These are phyloP conservation scores for Condylura cristata DNA, from an alignment of 2,113 vertebrate genomes.

Conservation along the genomic window DNA sequence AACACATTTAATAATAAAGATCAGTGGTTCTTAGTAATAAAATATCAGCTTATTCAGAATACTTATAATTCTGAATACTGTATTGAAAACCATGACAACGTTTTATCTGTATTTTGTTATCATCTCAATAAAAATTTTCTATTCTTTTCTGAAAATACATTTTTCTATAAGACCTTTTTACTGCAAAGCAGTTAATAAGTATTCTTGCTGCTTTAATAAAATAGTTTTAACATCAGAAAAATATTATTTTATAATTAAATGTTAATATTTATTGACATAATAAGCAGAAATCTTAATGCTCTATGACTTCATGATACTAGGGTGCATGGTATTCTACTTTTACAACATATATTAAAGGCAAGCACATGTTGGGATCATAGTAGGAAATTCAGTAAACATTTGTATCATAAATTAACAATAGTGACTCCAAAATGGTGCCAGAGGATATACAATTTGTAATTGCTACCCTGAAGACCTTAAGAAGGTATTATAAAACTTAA, in stretches of 20 bases:
- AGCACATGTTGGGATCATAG: not conserved
- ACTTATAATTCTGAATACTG: not conserved
- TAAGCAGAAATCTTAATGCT: not conserved
- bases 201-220: not conserved
- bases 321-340: not conserved
- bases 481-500: slow-evolving; percentile 5
- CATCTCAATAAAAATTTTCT: not conserved
- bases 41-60: not conserved
- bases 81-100: slow-evolving; percentile 23
- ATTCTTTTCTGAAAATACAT: not conserved
- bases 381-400: not conserved
- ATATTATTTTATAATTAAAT: not conserved
- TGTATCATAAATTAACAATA: not conserved
- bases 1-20: not conserved
- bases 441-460: not conserved
- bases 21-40: not conserved
- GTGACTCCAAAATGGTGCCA: not conserved
- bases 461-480: not conserved
- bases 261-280: slow-evolving; percentile 35
- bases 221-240: not conserved
- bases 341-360: not conserved
- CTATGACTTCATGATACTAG: not conserved
- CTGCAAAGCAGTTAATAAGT: not conserved
- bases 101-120: not conserved
- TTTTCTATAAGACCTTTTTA: not conserved